These are phyloP conservation scores for Cerceris rybyensis DNA, from an alignment of 2,888 invertebrate species.

Conservation along the genomic window DNA sequence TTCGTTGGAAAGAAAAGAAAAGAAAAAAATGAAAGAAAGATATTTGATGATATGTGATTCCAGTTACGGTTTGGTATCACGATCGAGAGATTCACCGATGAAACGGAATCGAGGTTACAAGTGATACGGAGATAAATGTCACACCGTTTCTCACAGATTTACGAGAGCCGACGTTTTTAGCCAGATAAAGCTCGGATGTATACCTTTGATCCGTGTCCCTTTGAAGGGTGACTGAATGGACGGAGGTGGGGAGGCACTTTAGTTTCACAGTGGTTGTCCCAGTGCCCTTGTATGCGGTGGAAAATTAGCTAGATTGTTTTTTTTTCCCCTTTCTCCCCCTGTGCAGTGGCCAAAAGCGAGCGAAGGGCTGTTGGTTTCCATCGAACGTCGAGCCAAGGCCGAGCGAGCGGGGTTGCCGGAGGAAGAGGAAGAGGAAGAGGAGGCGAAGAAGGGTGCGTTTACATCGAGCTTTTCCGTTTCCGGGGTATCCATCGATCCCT, in stretches of 20 bases:
- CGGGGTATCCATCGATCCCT: constrained; percentile 65
- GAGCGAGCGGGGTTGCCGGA: constrained; percentile 23
- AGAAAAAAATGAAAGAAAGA: no score
- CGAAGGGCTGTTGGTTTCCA: constrained; percentile 52
- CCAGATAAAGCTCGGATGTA: constrained; percentile 53
- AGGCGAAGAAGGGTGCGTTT: constrained; percentile 48
- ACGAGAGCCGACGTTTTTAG: constrained; percentile 44
- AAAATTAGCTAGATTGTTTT: constrained; percentile 74
- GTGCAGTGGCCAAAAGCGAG: constrained; percentile 41
- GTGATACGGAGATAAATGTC: constrained; percentile 22
- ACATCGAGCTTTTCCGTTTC: constrained; percentile 65
- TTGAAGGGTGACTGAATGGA: constrained; percentile 62
- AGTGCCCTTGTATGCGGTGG: constrained; percentile 71
- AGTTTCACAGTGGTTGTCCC: constrained; percentile 67
- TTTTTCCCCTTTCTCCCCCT: constrained; percentile 26
- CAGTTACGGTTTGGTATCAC: not conserved
- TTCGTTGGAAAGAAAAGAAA: no score
- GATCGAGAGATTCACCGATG: constrained; percentile 11
- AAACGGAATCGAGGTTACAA: constrained; percentile 25
- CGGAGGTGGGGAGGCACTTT: constrained; percentile 54
- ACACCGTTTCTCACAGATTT: constrained; percentile 27
- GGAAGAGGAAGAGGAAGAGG: constrained; percentile 9
- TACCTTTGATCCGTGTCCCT: constrained; percentile 63
- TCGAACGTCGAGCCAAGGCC: constrained; percentile 57
- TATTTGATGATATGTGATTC: not conserved